Evolutionary conservation across 1,140 invertebrate genomes (phyloP), one percentile per base, ranked within the genome.

Genomic region (Philopotamus ludificatus): DNA sequence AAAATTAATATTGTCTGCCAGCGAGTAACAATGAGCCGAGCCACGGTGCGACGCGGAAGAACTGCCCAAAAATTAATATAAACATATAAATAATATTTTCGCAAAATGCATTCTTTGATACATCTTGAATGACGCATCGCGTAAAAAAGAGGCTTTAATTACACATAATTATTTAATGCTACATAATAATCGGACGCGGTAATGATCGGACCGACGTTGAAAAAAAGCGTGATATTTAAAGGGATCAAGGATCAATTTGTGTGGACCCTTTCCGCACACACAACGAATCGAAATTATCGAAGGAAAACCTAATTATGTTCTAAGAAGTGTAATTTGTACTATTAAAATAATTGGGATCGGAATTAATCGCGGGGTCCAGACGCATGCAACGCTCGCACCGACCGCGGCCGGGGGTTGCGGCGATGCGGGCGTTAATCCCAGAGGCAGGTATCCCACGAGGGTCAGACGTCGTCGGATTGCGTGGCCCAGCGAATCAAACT

Each of bases 1-100:
- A 22, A 54, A 69, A 69, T 69, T 69, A 69, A 65, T 62, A 65
- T n/a, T n/a, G n/a, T n/a, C n/a, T n/a, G n/a, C n/a, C n/a, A n/a
- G n/a, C n/a, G n/a, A n/a, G n/a, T n/a, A n/a, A n/a, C n/a, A n/a
- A n/a, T n/a, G n/a, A n/a, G n/a, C n/a, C n/a, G n/a, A n/a, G n/a
- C n/a, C n/a, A n/a, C n/a, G n/a, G n/a, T 34, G 49, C 18, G 26
- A 34, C 26, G 50, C 2, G 7, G 10, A 53, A 53, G 34, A 53
- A 53, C 10, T 26, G 22, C 15, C 15, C 22, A 25, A 23, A 51
- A 45, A 15, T 15, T 15, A 7, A 45, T 15, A 15, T 15, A 45
- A 7, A 45, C n/a, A 45, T 15, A 45, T 45, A 49, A n/a, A n/a
- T n/a, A n/a, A n/a, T n/a, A n/a, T n/a, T n/a, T n/a, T n/a, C n/a